Evolutionary conservation across 2,797 vertebrate genomes (phyloP), one percentile per base, ranked within the genome.

Genomic region (Rhodeus uyekii): DNA sequence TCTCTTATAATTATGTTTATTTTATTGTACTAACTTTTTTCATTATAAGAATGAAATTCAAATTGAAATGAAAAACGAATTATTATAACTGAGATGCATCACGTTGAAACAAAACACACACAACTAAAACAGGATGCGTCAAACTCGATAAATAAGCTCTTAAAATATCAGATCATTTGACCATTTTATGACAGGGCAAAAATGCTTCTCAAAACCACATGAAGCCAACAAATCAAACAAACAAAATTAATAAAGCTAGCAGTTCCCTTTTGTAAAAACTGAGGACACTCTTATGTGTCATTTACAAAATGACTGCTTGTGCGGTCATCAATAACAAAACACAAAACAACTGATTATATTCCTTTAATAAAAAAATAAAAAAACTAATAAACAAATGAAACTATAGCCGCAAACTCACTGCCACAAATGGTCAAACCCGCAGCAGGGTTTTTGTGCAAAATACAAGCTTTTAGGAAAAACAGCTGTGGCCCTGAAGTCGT

Each of bases 401-500:
- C 19, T 69, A 16, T 24, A 69, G 50, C 12, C 44, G 24, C 74
- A 61, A 55, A 48, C 80, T 82, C 71, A 68, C 63, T 61, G 10
- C 46, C 65, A 85, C 16, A 2, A 34, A 67, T 36, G 80, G 53
- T 39, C 48, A 65, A 76, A 76, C 75, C 39, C 58, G 29, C 58
- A 78, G 80, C 73, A 58, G 80, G 68, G 72, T 24, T 84, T 84
- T 80, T 81, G 73, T 74, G 83, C 50, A 78, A 86, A 87, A 81
- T 60, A 85, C 27, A 18, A n/a, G 77, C 27, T 36, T 67, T 87
- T 83, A 78, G 78, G 67, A 80, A 88, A 89, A 86, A 84, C 87
- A 87, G 86, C 82, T 85, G 87, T 72, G 84, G 86, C 85, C 88
- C 84, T 83, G 78, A 64, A 89, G 86, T 84, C 81, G 64, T 85